Percentiles rank a stretch among this genome's conserved stretches.
These are phyloP conservation scores for Crypturellus undulatus DNA, from an alignment of 2,113 vertebrate genomes.

Conservation along the genomic window DNA sequence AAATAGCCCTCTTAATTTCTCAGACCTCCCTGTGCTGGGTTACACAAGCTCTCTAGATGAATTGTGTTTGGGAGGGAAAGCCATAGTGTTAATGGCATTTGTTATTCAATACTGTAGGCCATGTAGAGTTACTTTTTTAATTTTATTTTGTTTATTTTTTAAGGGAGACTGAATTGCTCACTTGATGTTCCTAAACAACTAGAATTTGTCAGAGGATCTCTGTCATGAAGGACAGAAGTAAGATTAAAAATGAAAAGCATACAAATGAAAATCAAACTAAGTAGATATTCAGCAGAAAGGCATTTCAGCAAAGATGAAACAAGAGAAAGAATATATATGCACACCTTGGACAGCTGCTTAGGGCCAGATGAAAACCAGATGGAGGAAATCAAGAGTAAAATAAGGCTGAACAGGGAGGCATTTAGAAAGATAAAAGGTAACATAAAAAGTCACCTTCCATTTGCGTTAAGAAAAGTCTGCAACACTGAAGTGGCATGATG, in stretches of 20 bases:
- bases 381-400: conserved; percentile 44
- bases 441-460: conserved; percentile 25
- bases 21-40: background rate
- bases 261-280: conserved; percentile 34
- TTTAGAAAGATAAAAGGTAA: conserved; percentile 39
- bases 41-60: background rate
- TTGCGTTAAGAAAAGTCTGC: background rate
- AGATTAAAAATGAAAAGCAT: conserved; percentile 14
- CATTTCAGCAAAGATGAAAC: conserved; percentile 32
- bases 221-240: background rate
- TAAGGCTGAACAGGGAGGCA: background rate
- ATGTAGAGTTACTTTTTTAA: background rate
- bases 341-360: conserved; percentile 68
- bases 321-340: background rate
- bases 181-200: background rate
- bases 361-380: conserved; percentile 54
- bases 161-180: background rate
- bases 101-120: background rate
- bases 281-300: conserved; percentile 16
- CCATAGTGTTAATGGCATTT: background rate
- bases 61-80: background rate
- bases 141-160: background rate
- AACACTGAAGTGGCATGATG: background rate
- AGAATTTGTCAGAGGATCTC: background rate
- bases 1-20: background rate